A percentile compares a stretch with the other conserved stretches of the same genome.
Conservation (phyloP, 2,113 vertebrate genomes). For the Neotragus pygmaeus region DNA sequence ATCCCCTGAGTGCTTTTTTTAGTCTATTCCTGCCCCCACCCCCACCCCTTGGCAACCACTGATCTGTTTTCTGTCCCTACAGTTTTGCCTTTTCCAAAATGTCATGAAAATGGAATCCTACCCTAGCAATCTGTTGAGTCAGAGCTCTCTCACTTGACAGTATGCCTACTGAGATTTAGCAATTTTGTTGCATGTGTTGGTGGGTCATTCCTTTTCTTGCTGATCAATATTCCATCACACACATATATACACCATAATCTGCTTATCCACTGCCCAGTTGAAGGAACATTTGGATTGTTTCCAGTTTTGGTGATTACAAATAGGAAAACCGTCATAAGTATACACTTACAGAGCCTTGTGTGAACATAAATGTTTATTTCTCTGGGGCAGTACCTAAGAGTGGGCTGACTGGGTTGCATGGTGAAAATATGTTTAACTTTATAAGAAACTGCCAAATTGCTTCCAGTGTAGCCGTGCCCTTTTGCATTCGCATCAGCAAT, state of each 20-base stretch:
- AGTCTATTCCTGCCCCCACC: background rate
- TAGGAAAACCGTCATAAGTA: background rate
- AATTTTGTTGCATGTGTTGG: background rate
- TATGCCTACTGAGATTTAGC: background rate
- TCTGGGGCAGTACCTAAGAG: background rate
- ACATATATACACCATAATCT: too few relatives aligned
- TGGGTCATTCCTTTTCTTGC: background rate
- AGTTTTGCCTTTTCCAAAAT: background rate
- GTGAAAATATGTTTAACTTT: background rate
- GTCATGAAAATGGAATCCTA: background rate
- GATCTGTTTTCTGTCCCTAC: background rate
- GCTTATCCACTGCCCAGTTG: background rate
- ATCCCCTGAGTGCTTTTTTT: background rate
- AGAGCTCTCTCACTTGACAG: background rate
- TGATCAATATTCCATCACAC: too few relatives aligned
- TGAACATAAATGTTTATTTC: background rate
- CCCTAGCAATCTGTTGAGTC: background rate
- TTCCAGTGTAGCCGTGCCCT: rapidly evolving
- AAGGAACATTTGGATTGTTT: background rate
- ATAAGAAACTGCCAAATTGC: background rate
- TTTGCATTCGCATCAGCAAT: background rate
- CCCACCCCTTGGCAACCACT: background rate
- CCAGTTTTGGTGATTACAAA: background rate
- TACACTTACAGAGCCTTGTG: background rate
- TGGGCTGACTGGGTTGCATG: background rate